phyloP scores from a whole-genome alignment of 2,797 vertebrate genomes.

The Oreortyx pictus region DNA sequence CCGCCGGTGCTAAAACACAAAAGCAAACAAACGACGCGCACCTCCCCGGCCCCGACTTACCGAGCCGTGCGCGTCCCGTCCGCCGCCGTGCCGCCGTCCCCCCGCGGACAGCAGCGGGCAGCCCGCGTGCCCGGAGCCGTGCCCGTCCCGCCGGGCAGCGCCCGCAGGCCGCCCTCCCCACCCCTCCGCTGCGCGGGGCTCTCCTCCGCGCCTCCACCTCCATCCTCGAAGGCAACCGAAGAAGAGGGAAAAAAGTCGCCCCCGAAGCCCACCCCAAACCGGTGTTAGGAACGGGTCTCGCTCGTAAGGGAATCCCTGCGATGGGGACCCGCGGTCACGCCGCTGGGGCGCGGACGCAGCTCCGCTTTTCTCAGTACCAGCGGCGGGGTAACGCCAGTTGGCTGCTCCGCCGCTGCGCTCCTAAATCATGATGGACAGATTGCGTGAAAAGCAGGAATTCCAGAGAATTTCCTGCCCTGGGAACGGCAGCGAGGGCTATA shows the following conservation, averaged over 20 bases:
- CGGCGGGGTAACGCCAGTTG: conserved; percentile 80
- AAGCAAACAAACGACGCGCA: background rate
- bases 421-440: conserved; percentile 88
- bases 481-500: conserved; percentile 89
- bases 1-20: background rate
- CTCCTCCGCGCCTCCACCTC: conserved; percentile 45
- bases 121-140: background rate
- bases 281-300: conserved; percentile 64
- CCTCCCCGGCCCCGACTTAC: conserved; percentile 64
- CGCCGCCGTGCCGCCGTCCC: conserved; percentile 11
- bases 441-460: conserved; percentile 93
- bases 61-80: conserved; percentile 29
- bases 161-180: background rate
- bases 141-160: background rate
- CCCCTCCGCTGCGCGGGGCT: background rate
- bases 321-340: conserved; percentile 80
- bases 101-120: background rate
- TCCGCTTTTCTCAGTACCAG: conserved; percentile 59
- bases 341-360: conserved; percentile 65
- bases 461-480: conserved; percentile 93
- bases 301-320: conserved; percentile 74
- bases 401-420: conserved; percentile 78
- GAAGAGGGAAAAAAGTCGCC: background rate
- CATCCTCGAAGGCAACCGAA: conserved; percentile 34
- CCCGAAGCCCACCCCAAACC: background rate